Evolutionary conservation across 2,888 invertebrate genomes (phyloP).

Genomic region (Pachymerium ferrugineum): DNA sequence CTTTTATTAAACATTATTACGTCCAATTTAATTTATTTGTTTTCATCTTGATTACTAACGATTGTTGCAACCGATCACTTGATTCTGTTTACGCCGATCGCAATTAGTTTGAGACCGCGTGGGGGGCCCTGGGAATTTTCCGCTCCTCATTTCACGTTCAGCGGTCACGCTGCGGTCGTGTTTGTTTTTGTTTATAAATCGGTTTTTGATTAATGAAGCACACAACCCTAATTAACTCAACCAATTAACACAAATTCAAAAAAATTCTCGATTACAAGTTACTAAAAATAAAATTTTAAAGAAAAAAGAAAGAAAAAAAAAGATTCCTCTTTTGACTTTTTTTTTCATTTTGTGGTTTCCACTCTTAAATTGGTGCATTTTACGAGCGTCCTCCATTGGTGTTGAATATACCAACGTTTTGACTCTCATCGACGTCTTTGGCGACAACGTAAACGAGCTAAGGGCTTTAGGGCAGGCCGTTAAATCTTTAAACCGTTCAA

Average conservation of each 20-base stretch:
- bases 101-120: background rate
- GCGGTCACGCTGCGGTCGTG: background rate
- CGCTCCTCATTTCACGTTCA: background rate
- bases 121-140: background rate
- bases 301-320: too few species aligned
- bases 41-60: background rate
- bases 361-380: too few species aligned
- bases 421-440: background rate
- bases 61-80: background rate
- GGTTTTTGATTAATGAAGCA: background rate
- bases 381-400: background rate
- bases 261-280: too few species aligned
- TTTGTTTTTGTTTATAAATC: background rate
- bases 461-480: background rate
- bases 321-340: background rate
- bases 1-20: too few species aligned
- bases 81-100: background rate
- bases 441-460: background rate
- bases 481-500: background rate
- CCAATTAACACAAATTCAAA: too few species aligned
- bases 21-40: too few species aligned
- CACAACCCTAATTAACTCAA: too few species aligned
- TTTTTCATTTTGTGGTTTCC: too few species aligned
- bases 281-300: too few species aligned
- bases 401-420: background rate